Evolutionary conservation across 53 echinoderm and acorn worm species (phyloP).

Genomic region (Apostichopus leukothele): DNA sequence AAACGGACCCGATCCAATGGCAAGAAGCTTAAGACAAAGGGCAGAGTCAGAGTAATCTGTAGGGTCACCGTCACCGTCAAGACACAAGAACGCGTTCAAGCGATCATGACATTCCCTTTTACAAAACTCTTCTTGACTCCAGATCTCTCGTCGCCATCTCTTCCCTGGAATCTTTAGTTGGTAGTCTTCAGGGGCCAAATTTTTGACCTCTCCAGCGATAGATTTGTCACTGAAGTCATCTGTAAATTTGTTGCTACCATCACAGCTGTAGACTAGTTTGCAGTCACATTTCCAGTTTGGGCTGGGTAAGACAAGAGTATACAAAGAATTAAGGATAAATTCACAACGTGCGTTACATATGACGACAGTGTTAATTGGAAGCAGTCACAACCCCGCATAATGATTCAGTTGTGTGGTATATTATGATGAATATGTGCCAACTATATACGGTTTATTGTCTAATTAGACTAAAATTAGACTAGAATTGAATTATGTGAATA

Average conservation of each 20-base stretch:
- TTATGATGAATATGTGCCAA: too few species aligned
- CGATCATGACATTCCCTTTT: slow-evolving; percentile 8
- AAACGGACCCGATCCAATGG: neutral
- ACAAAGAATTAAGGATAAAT: too few species aligned
- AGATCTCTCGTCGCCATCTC: neutral
- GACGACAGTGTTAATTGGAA: too few species aligned
- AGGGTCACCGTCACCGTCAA: neutral
- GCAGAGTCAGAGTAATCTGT: slow-evolving; percentile 17
- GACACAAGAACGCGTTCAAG: slow-evolving; percentile 31
- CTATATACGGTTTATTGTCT: too few species aligned
- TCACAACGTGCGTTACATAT: too few species aligned
- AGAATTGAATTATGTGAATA: too few species aligned
- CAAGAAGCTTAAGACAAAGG: slow-evolving; percentile 16
- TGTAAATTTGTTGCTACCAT: neutral
- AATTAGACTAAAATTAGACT: too few species aligned
- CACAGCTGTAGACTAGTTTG: slow-evolving; percentile 1
- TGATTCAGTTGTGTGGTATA: too few species aligned
- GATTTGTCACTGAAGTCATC: neutral
- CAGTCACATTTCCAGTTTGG: slow-evolving; percentile 30
- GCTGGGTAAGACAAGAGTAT: neutral
- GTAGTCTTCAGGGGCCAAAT: slow-evolving; percentile 12
- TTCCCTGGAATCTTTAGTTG: slow-evolving; percentile 20
- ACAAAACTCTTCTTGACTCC: neutral
- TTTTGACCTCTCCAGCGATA: neutral
- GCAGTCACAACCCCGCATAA: too few species aligned